A percentile compares a stretch with the other conserved stretches of the same genome.
These are phyloP conservation scores for Psammodynastes pulverulentus DNA, from an alignment of 2,113 vertebrate species.

Conservation along the genomic window DNA sequence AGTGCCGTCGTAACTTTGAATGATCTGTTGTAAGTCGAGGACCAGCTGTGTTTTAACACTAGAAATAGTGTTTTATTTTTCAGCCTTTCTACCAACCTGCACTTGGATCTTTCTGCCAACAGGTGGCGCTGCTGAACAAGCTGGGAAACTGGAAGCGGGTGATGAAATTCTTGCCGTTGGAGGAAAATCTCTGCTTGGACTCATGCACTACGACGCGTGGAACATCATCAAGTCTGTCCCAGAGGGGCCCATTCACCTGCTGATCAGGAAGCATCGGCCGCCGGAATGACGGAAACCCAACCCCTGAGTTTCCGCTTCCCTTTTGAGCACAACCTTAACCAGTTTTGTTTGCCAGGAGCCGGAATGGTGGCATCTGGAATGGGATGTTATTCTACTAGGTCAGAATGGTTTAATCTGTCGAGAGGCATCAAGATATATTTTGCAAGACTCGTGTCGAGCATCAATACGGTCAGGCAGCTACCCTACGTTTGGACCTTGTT, in stretches of 20 bases:
- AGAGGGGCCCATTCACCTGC: conserved; percentile 82
- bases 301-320: conserved; percentile 3
- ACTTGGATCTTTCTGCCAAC: conserved; percentile 26
- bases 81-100: background rate
- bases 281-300: conserved; percentile 65
- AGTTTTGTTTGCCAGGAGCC: conserved; percentile 31
- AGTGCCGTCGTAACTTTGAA: too few species aligned
- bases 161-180: conserved; percentile 90
- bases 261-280: conserved; percentile 80
- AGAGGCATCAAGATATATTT: conserved; percentile 33
- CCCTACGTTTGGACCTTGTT: background rate
- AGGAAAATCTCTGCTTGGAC: conserved; percentile 82
- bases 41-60: background rate
- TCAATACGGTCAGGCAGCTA: background rate
- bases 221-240: conserved; percentile 86
- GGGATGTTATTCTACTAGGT: conserved; percentile 27
- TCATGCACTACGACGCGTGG: conserved; percentile 91
- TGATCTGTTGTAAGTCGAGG: too few species aligned
- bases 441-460: background rate
- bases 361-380: conserved; percentile 55
- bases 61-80: background rate
- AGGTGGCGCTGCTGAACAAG: conserved; percentile 89
- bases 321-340: background rate
- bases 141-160: conserved; percentile 80
- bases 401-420: conserved; percentile 43